phyloP scores from a whole-genome alignment of 2,888 invertebrate genomes.

The Pyrochroa serraticornis region DNA sequence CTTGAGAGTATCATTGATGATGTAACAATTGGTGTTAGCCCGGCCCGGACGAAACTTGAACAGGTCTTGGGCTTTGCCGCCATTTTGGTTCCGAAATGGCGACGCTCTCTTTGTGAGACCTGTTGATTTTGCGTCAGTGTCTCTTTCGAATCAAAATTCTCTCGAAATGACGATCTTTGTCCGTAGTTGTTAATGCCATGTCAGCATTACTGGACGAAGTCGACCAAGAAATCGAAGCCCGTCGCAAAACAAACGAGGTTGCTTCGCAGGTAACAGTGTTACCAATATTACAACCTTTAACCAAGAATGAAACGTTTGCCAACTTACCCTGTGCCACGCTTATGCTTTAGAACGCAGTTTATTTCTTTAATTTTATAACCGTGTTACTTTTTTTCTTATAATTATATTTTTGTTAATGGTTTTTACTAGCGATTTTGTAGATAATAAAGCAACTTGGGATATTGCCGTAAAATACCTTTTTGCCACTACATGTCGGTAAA shows the following conservation, averaged over 20 bases:
- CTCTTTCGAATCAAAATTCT: constrained; percentile 1
- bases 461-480: background rate
- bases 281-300: constrained; percentile 28
- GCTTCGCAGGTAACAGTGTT: constrained; percentile 47
- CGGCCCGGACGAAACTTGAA: background rate
- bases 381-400: background rate
- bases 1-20: too few species aligned
- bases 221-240: constrained; percentile 73
- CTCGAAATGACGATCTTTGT: constrained; percentile 44
- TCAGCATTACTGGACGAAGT: constrained; percentile 81
- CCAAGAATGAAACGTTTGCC: constrained; percentile 30
- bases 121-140: constrained; percentile 3
- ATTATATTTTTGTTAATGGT: background rate
- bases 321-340: constrained; percentile 26
- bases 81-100: background rate
- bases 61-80: background rate
- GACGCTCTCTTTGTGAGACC: background rate
- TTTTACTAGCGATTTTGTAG: constrained; percentile 3
- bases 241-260: constrained; percentile 49
- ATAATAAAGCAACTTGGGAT: background rate
- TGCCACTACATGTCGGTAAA: background rate
- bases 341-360: constrained; percentile 16
- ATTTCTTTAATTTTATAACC: constrained; percentile 5
- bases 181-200: constrained; percentile 78
- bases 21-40: too few species aligned